Evolutionary conservation across 2,888 invertebrate genomes (phyloP).

Genomic region (Emesis castigata): DNA sequence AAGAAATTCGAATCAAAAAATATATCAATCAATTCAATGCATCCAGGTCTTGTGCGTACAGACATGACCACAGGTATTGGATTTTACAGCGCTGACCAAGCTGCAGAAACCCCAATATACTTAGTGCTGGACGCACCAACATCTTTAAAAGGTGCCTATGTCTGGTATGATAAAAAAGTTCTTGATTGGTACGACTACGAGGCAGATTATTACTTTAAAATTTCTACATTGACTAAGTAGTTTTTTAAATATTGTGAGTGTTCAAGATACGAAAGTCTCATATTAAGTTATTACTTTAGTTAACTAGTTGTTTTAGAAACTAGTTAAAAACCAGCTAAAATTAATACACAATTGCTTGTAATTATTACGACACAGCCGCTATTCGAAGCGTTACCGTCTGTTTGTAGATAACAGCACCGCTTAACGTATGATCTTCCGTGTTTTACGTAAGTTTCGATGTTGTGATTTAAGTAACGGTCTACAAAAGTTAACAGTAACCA

Average conservation of each 20-base stretch:
- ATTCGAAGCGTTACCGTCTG: not conserved
- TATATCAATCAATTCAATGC: constrained; percentile 89
- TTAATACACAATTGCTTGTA: constrained; percentile 1
- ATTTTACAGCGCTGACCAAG: constrained; percentile 84
- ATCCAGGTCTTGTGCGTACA: constrained; percentile 94
- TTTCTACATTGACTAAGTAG: not conserved
- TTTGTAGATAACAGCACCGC: constrained; percentile 1
- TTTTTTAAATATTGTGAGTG: no score
- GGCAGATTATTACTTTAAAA: constrained; percentile 77
- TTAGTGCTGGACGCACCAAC: constrained; percentile 85
- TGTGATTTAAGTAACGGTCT: constrained; percentile 4
- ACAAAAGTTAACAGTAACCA: not conserved
- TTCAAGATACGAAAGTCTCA: no score
- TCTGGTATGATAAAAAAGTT: constrained; percentile 89
- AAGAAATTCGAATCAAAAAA: constrained; percentile 86
- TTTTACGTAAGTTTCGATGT: constrained; percentile 13
- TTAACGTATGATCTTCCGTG: constrained; percentile 5
- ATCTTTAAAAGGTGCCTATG: constrained; percentile 89
- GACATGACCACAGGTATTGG: constrained; percentile 93
- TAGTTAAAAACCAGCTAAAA: not conserved
- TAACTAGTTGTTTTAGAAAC: no score
- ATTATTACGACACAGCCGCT: constrained; percentile 1
- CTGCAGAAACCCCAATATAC: constrained; percentile 87
- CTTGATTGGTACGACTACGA: constrained; percentile 87
- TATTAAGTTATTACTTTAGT: no score